Evolutionary conservation across 1,140 invertebrate species (phyloP).

Genomic region (Drosophila nebulosa): DNA sequence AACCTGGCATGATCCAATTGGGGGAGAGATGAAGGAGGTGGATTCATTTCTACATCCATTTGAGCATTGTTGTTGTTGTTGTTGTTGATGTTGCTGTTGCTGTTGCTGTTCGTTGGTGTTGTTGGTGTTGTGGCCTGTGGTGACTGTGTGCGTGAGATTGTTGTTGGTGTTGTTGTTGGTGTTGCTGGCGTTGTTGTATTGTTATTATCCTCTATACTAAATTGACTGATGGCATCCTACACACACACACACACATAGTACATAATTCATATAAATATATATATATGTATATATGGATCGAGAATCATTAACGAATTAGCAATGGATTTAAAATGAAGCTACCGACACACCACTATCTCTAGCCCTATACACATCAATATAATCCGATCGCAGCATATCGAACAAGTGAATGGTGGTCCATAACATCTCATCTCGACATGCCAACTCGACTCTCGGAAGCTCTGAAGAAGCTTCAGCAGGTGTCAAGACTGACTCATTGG

Average conservation of each 20-base stretch:
- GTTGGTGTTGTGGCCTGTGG: constrained; percentile 23
- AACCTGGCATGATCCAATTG: constrained; percentile 53
- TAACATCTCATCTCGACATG: no score
- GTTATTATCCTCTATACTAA: constrained; percentile 61
- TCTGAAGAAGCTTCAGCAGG: no score
- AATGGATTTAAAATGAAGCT: no score
- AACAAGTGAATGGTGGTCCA: no score
- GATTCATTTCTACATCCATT: constrained; percentile 14
- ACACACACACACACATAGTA: constrained; percentile 6
- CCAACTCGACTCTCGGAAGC: no score
- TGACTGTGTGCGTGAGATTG: constrained; percentile 43
- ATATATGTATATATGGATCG: neutral
- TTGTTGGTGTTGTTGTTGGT: constrained; percentile 25
- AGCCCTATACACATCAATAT: no score
- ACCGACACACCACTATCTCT: no score
- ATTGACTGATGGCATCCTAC: constrained; percentile 56
- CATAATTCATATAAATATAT: neutral
- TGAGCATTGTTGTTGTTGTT: constrained; percentile 9
- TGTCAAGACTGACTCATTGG: no score
- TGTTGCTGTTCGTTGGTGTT: constrained; percentile 20
- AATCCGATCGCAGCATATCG: no score
- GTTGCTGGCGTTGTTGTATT: constrained; percentile 29
- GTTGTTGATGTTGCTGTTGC: constrained; percentile 4
- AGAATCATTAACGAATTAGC: no score
- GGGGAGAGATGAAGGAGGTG: neutral